These are phyloP conservation scores for Micrasema minimum DNA, from an alignment of 1,140 invertebrate species.

Conservation along the genomic window DNA sequence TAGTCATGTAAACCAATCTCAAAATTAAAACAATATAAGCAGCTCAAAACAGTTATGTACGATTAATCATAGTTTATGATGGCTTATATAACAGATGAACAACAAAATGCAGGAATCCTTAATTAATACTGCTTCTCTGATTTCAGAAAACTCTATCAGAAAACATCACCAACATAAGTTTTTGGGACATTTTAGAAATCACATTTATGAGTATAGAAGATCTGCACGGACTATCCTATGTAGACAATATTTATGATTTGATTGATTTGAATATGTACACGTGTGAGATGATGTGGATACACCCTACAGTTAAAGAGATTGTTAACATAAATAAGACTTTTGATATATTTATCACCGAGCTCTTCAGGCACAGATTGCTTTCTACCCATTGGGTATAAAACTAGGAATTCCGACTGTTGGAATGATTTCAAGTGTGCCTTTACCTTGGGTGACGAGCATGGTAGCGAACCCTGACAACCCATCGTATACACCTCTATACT, in stretches of 20 bases:
- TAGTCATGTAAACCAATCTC: too few relatives aligned
- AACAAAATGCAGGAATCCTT: too few relatives aligned
- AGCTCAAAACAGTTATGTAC: too few relatives aligned
- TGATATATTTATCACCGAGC: conserved; percentile 46
- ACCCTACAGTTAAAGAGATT: not conserved
- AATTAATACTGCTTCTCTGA: not conserved
- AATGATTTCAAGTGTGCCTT: conserved; percentile 61
- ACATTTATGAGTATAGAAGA: conserved; percentile 19
- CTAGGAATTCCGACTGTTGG: conserved; percentile 65
- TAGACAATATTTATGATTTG: conserved; percentile 5
- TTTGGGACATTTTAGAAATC: not conserved
- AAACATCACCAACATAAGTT: conserved; percentile 23
- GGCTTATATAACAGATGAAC: too few relatives aligned
- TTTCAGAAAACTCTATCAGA: conserved; percentile 19
- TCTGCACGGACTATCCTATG: not conserved
- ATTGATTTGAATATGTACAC: conserved; percentile 25
- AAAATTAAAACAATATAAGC: too few relatives aligned
- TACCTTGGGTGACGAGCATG: conserved; percentile 66
- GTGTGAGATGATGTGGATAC: conserved; percentile 8
- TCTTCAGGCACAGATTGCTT: conserved; percentile 56
- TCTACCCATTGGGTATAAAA: conserved; percentile 60
- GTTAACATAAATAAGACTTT: conserved; percentile 22
- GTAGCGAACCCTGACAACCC: conserved; percentile 67
- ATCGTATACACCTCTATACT: conserved; percentile 64
- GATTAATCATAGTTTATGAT: too few relatives aligned